Conservation (phyloP, 2,113 vertebrate genomes). For the Aegotheles bennettii region DNA sequence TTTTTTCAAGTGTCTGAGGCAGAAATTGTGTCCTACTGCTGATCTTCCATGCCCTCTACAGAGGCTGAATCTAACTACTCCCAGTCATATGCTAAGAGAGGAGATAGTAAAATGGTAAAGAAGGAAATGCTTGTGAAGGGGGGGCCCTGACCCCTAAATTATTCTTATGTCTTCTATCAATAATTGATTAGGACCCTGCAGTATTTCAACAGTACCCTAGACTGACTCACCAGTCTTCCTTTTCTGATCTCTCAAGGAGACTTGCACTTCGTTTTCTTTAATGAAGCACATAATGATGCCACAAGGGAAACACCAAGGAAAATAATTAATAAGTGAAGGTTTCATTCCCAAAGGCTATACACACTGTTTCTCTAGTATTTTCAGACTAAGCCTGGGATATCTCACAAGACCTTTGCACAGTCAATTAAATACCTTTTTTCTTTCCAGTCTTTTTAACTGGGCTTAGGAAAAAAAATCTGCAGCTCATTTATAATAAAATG, state of each 20-base stretch:
- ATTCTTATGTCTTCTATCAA: not conserved
- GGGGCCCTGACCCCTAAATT: not conserved
- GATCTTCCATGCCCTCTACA: not conserved
- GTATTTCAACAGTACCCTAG: not conserved
- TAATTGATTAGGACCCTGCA: not conserved
- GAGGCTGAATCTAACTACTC: not conserved
- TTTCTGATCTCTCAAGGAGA: not conserved
- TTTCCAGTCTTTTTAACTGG: not conserved
- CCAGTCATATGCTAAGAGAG: not conserved
- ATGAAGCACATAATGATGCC: conserved; percentile 39
- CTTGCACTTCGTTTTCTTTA: not conserved
- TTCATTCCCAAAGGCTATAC: not conserved
- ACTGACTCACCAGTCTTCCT: not conserved
- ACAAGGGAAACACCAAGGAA: conserved; percentile 9
- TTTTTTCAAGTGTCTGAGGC: not conserved
- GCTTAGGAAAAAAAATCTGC: not conserved
- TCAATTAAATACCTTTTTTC: not conserved
- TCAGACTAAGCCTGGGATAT: not conserved
- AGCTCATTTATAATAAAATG: not conserved
- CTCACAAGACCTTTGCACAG: not conserved
- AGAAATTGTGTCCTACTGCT: not conserved
- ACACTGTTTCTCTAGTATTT: not conserved
- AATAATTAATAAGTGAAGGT: conserved; percentile 33
- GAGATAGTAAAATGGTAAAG: not conserved
- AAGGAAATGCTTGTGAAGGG: not conserved